Conservation (phyloP, 2,888 invertebrate species). For the Drosophila paranaensis region DNA sequence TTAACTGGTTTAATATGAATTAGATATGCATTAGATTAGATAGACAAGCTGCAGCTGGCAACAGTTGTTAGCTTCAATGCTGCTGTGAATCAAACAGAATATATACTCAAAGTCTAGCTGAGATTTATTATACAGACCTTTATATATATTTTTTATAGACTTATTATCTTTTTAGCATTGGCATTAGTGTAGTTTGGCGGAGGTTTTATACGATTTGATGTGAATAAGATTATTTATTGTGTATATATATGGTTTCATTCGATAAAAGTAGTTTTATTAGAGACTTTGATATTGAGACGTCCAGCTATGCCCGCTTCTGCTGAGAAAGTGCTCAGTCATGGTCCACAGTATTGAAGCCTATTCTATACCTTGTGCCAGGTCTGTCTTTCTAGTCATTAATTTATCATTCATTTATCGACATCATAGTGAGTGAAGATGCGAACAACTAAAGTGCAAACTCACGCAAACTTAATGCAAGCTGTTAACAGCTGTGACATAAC, state of each 20-base stretch:
- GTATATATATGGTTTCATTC: background rate
- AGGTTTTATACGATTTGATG: background rate
- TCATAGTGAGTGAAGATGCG: too few relatives aligned
- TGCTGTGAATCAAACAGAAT: background rate
- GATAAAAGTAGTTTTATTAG: background rate
- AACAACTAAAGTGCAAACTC: too few relatives aligned
- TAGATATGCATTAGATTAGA: background rate
- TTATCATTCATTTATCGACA: background rate
- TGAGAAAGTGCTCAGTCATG: too few relatives aligned
- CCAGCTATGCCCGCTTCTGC: too few relatives aligned
- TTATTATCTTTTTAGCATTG: background rate
- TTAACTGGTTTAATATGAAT: slow-evolving; percentile 14
- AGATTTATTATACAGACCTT: too few relatives aligned
- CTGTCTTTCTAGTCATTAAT: background rate
- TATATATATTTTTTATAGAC: too few relatives aligned
- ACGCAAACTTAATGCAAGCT: too few relatives aligned
- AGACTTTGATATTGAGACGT: too few relatives aligned
- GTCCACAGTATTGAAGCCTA: too few relatives aligned
- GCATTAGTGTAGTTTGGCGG: too few relatives aligned
- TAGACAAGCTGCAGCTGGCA: background rate
- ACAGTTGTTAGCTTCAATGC: background rate
- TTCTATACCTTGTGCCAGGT: background rate
- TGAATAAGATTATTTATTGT: background rate
- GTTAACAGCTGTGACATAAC: too few relatives aligned
- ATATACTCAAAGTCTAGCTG: too few relatives aligned